Conservation (phyloP, 2,113 vertebrate genomes). For the Lepus timidus region DNA sequence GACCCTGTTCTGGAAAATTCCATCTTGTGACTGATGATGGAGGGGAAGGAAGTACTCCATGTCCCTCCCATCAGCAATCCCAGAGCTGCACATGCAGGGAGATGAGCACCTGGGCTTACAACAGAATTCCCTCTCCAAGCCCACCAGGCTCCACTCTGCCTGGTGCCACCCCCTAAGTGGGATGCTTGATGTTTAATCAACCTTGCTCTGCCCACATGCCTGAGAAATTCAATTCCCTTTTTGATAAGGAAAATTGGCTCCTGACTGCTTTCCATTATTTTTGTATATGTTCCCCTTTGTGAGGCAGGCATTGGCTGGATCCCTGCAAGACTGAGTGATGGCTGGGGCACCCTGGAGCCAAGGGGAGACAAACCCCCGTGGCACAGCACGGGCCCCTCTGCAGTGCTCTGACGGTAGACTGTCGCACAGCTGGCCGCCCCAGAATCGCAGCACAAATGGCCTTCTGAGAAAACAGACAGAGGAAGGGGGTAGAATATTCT, state of each 20-base stretch:
- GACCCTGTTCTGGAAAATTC: slow-evolving; percentile 26
- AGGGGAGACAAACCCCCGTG: not conserved
- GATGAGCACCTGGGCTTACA: not conserved
- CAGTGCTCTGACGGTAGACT: not conserved
- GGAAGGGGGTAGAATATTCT: not conserved
- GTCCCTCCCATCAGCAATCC: not conserved
- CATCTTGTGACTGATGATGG: not conserved
- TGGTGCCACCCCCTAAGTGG: not conserved
- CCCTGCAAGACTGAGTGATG: not conserved
- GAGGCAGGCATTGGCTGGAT: not conserved
- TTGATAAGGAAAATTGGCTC: slow-evolving; percentile 60
- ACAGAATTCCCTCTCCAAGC: not conserved
- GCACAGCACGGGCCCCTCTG: not conserved
- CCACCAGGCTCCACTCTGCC: not conserved
- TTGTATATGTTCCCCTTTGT: not conserved
- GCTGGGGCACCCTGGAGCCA: not conserved
- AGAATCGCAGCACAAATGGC: not conserved
- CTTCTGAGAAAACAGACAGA: not conserved
- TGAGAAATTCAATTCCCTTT: slow-evolving; percentile 82
- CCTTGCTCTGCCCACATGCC: slow-evolving; percentile 76
- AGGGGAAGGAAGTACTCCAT: not conserved
- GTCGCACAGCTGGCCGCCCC: not conserved
- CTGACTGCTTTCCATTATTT: slow-evolving; percentile 78
- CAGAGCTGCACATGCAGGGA: not conserved
- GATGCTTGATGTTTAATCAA: slow-evolving; percentile 74